phyloP scores from a whole-genome alignment of 2,797 vertebrate species.

The Hippoglossus hippoglossus region DNA sequence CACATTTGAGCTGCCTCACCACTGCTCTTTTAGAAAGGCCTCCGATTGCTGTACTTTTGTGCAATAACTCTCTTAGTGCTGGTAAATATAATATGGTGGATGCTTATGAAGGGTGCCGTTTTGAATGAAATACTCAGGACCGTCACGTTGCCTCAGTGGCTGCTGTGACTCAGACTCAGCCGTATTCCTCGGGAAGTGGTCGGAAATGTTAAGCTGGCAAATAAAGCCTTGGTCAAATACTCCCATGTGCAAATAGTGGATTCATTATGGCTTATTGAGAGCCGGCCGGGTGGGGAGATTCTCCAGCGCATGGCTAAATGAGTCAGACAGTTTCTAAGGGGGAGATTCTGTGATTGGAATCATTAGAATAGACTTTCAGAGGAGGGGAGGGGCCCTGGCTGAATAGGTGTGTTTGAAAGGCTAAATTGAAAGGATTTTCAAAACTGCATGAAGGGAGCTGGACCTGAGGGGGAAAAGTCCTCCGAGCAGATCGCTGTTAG shows the following conservation, averaged over 20 bases:
- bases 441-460: conserved; percentile 37
- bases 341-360: conserved; percentile 61
- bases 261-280: conserved; percentile 69
- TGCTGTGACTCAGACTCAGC: conserved; percentile 24
- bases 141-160: conserved; percentile 27
- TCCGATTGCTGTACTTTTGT: conserved; percentile 18
- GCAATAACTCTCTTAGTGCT: conserved; percentile 21
- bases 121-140: conserved; percentile 27
- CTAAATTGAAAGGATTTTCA: conserved; percentile 66
- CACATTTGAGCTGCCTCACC: conserved; percentile 34
- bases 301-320: conserved; percentile 56
- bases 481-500: conserved; percentile 40
- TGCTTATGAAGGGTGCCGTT: conserved; percentile 15
- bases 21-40: conserved; percentile 19
- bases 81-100: conserved; percentile 33
- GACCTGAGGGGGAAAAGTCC: conserved; percentile 41
- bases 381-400: conserved; percentile 8
- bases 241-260: conserved; percentile 67
- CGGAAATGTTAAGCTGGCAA: conserved; percentile 71
- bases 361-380: conserved; percentile 56
- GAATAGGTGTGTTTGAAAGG: conserved; percentile 53
- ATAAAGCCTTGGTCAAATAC: conserved; percentile 63
- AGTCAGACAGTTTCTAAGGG: conserved; percentile 54
- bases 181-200: conserved; percentile 51
- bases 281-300: conserved; percentile 53